phyloP scores from a whole-genome alignment of 2,888 invertebrate genomes.

The Lissonota sp. region DNA sequence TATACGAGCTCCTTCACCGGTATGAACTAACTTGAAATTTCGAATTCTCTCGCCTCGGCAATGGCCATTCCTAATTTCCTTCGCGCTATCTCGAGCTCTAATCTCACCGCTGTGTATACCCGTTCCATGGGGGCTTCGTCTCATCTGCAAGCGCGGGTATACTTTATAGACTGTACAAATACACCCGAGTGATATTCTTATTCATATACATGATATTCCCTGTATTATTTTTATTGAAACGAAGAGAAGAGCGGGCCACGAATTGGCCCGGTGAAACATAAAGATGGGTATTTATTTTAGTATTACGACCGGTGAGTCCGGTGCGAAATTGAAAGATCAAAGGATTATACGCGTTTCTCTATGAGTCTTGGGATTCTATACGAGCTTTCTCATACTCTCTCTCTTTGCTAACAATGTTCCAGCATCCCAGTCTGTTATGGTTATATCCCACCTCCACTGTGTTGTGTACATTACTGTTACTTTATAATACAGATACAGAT shows the following conservation, averaged over 20 bases:
- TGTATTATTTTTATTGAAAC: conserved; percentile 13
- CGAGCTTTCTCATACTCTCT: conserved; percentile 31
- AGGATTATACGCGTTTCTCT: conserved; percentile 57
- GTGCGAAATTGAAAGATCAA: conserved; percentile 79
- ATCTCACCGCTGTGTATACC: conserved; percentile 47
- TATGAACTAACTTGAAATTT: conserved; percentile 66
- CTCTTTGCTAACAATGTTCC: conserved; percentile 46
- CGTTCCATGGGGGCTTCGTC: conserved; percentile 50
- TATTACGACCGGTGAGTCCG: conserved; percentile 23
- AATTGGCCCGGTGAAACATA: conserved; percentile 42
- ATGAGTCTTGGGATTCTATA: not conserved
- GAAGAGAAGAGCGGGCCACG: conserved; percentile 14
- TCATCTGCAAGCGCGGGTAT: conserved; percentile 35
- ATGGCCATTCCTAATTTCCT: conserved; percentile 66
- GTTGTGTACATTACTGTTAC: conserved; percentile 15
- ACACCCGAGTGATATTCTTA: conserved; percentile 21
- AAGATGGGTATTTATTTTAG: conserved; percentile 41
- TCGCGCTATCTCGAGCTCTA: conserved; percentile 54
- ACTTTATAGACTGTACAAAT: conserved; percentile 19
- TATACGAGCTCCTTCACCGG: conserved; percentile 59
- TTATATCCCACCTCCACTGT: conserved; percentile 22
- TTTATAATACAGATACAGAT: conserved; percentile 15
- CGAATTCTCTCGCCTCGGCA: conserved; percentile 62
- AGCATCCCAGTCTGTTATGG: conserved; percentile 18
- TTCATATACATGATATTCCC: conserved; percentile 13